phyloP scores from a whole-genome alignment of 2,113 vertebrate genomes.

The Micronycteris hirsuta region DNA sequence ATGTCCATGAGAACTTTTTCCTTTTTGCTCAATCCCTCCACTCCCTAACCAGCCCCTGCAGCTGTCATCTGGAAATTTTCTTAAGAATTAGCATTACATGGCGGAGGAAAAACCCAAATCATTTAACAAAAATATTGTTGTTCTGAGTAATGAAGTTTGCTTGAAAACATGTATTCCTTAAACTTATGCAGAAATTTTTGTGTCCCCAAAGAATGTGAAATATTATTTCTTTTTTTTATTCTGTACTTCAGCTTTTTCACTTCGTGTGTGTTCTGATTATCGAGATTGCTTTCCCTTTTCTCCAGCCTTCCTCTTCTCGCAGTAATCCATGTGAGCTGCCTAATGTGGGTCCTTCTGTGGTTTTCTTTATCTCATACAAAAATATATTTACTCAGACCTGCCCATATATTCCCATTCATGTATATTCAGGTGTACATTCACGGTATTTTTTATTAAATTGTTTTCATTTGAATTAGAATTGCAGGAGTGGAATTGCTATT shows the following conservation, averaged over 20 bases:
- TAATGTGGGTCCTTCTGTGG: not conserved
- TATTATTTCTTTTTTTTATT: not conserved
- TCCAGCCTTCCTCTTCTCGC: not conserved
- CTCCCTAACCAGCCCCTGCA: no score
- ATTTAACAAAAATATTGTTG: not conserved
- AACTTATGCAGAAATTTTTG: not conserved
- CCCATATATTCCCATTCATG: not conserved
- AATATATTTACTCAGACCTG: not conserved
- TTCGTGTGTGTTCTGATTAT: not conserved
- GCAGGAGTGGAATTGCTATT: not conserved
- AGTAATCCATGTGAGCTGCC: not conserved
- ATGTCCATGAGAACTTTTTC: no score
- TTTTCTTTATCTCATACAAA: not conserved
- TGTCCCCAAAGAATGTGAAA: not conserved
- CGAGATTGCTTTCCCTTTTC: not conserved
- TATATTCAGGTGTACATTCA: not conserved
- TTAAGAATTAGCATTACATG: not conserved
- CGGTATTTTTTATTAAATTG: not conserved
- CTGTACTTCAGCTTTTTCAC: not conserved
- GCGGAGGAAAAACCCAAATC: not conserved
- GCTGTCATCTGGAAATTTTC: not conserved
- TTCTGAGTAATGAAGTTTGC: slow-evolving; percentile 11
- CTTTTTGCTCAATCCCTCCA: no score
- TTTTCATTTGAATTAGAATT: not conserved
- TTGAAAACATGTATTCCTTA: not conserved